A percentile compares a stretch with the other conserved stretches of the same genome.
Evolutionary conservation across 2,888 invertebrate species (phyloP).

Genomic region (Nomada fabriciana): DNA sequence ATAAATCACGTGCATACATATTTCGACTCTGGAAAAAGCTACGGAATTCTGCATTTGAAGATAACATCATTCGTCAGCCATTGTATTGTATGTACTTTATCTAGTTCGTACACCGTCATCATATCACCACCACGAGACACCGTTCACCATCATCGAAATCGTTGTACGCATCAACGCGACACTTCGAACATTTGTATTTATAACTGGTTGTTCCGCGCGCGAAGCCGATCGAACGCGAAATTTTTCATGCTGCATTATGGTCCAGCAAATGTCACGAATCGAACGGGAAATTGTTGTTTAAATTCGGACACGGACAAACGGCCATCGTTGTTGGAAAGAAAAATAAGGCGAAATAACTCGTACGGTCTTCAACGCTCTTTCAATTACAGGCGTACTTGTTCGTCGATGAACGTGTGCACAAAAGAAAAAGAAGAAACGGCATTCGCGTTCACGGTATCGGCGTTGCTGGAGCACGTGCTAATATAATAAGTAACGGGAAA

Average conservation of each 20-base stretch:
- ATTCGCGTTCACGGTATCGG: conserved; percentile 58
- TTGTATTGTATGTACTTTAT: conserved; percentile 37
- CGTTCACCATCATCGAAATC: conserved; percentile 48
- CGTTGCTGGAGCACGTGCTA: conserved; percentile 65
- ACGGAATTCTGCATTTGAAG: conserved; percentile 9
- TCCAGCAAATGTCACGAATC: neutral
- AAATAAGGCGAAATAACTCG: neutral
- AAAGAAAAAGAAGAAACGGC: conserved; percentile 2
- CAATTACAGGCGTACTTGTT: neutral
- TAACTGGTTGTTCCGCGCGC: conserved; percentile 58
- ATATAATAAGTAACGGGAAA: conserved; percentile 81
- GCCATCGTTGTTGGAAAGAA: neutral
- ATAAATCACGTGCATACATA: neutral
- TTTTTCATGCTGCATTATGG: neutral
- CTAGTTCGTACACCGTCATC: conserved; percentile 41
- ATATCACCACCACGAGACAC: conserved; percentile 42
- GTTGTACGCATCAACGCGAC: conserved; percentile 51
- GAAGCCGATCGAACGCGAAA: conserved; percentile 42
- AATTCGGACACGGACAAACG: neutral
- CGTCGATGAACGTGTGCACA: neutral
- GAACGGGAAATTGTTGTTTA: neutral
- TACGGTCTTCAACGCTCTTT: neutral
- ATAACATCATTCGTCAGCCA: conserved; percentile 40
- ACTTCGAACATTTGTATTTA: conserved; percentile 55
- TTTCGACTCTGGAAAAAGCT: conserved; percentile 5